Conservation (phyloP, 2,888 invertebrate species). For the Pollenia amentaria region DNA sequence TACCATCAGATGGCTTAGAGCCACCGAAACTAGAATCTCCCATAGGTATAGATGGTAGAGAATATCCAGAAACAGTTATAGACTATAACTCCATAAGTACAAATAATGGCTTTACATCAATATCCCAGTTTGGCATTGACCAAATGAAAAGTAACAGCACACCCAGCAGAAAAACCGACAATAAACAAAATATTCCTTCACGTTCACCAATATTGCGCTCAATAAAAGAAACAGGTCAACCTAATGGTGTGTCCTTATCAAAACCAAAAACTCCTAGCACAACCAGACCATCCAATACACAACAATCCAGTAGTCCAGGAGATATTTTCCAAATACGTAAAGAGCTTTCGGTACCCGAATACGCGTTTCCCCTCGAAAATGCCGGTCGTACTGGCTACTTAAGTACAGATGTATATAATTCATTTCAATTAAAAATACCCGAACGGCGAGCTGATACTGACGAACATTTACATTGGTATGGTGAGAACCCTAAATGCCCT, state of each 20-base stretch:
- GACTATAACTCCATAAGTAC: constrained; percentile 79
- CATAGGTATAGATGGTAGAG: constrained; percentile 84
- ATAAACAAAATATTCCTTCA: constrained; percentile 35
- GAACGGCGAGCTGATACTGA: constrained; percentile 80
- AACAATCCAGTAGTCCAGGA: constrained; percentile 31
- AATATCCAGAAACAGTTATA: constrained; percentile 79
- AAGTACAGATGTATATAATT: constrained; percentile 86
- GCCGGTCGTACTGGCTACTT: constrained; percentile 86
- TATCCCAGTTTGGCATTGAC: constrained; percentile 72
- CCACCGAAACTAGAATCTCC: constrained; percentile 85
- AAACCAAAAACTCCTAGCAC: constrained; percentile 79
- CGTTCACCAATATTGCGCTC: constrained; percentile 80
- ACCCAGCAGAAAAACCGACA: constrained; percentile 14
- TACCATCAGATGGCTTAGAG: constrained; percentile 86
- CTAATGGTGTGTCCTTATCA: constrained; percentile 45
- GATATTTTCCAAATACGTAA: constrained; percentile 86
- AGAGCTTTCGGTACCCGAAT: constrained; percentile 87
- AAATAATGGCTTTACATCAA: constrained; percentile 76
- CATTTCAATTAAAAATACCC: constrained; percentile 87
- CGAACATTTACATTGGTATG: constrained; percentile 84
- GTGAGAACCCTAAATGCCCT: constrained; percentile 87
- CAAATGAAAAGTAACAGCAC: constrained; percentile 55
- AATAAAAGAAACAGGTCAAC: constrained; percentile 78
- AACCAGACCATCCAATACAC: constrained; percentile 48
- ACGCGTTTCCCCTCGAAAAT: constrained; percentile 87